Conservation (phyloP, 2,888 invertebrate species). For the Morpho helenor region DNA sequence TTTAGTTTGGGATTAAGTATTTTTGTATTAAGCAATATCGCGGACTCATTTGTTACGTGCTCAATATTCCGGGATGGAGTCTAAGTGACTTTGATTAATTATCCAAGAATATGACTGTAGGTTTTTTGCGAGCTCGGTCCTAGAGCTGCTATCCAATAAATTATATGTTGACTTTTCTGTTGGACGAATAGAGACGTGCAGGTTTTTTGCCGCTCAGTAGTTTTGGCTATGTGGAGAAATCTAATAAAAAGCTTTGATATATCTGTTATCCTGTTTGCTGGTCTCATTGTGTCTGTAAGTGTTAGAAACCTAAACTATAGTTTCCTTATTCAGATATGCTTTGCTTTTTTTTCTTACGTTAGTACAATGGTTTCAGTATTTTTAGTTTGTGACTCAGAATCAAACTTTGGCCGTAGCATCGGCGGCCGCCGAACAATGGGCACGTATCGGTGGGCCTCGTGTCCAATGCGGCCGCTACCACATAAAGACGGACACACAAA, state of each 20-base stretch:
- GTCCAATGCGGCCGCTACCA: slow-evolving; percentile 53
- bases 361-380: too few species aligned
- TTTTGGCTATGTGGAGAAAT: too few species aligned
- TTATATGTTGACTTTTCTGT: background rate
- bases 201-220: background rate
- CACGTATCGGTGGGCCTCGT: slow-evolving; percentile 43
- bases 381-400: too few species aligned
- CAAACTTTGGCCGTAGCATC: too few species aligned
- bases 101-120: background rate
- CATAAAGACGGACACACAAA: slow-evolving; percentile 14
- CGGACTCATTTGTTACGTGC: slow-evolving; percentile 19
- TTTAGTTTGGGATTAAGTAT: slow-evolving; percentile 56
- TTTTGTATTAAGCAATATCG: slow-evolving; percentile 33
- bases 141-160: background rate
- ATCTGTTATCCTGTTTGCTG: too few species aligned
- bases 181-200: slow-evolving; percentile 2
- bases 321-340: too few species aligned
- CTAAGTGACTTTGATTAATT: slow-evolving; percentile 20
- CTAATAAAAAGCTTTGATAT: too few species aligned
- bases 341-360: too few species aligned
- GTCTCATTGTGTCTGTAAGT: too few species aligned
- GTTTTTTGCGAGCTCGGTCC: slow-evolving; percentile 11
- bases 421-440: slow-evolving; percentile 24
- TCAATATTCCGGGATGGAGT: slow-evolving; percentile 8
- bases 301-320: too few species aligned